Base-by-base conservation (phyloP, 2,888 invertebrate genomes). In the Aphodius sticticus region DNA sequence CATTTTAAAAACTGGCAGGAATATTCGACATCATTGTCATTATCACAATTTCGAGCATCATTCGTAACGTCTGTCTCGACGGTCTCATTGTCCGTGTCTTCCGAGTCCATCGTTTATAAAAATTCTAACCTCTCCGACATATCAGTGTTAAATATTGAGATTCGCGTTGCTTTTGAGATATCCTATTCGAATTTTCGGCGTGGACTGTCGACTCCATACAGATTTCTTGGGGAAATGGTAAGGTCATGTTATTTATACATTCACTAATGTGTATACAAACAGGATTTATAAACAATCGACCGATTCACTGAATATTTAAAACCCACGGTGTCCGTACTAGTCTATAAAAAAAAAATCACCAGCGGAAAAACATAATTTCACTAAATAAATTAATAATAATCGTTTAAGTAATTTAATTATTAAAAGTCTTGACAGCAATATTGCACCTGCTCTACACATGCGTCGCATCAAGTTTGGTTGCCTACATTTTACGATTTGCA, bases 1-100 rank as follows among this genome's bases (percentile, higher is more conserved):
- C 87, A 86, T 82, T 85, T 86, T 78, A 85, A 84, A 85, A 86
- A 85, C 83, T 84, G 84, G 83, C 85, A 84, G 77, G 83, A 80
- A 80, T 84, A 82, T 70, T 79, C 78, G 26, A 70, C 78, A 76
- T 79, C 77, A 69, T 76, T 76, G 76, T 79, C 77, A 70, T 80
- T 82, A 81, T 83, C 80, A 82, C 82, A 79, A 81, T 80, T 38
- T 69, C 15, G 36, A 74, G 38, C 70, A 76, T 76, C 76, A 16
- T 6, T 36, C 69, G 69, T 53, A 53, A 70, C 53, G 15, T 71
- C 69, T n/a, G 69, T 77, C 16, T 82, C 81, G 72, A 79, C 79
- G 74, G 74, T 36, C 35, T 74, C 74, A 35, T 74, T 74, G 26
- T 74, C 74, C 2, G 74, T 15, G 26, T 74, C 74, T 74, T 74